Evolutionary conservation across 2,888 invertebrate genomes (phyloP).

Genomic region (Drepana falcataria): DNA sequence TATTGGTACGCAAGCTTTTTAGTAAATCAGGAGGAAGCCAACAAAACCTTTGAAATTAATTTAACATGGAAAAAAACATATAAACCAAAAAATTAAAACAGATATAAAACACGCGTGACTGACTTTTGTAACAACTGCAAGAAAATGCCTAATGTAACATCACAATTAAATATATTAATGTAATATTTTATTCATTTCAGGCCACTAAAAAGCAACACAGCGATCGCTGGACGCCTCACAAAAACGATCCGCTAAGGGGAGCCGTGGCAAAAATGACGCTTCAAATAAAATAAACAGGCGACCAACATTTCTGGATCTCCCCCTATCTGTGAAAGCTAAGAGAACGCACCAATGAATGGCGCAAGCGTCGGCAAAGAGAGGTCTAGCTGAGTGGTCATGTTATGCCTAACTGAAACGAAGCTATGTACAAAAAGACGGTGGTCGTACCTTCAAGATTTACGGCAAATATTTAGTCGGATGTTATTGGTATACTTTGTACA

Average conservation of each 20-base stretch:
- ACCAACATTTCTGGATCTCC: slow-evolving; percentile 33
- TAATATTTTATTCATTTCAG: slow-evolving; percentile 17
- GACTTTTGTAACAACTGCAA: no score
- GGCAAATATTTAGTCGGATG: slow-evolving; percentile 20
- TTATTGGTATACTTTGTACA: slow-evolving; percentile 5
- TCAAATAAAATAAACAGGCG: slow-evolving; percentile 64
- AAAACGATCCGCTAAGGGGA: slow-evolving; percentile 62
- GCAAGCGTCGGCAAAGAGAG: background rate
- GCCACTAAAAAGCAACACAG: slow-evolving; percentile 41
- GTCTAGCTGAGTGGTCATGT: slow-evolving; percentile 18
- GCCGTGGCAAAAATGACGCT: slow-evolving; percentile 67
- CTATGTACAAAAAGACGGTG: slow-evolving; percentile 20
- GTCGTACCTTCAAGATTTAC: slow-evolving; percentile 22
- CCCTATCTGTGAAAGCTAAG: slow-evolving; percentile 9
- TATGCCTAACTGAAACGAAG: slow-evolving; percentile 28
- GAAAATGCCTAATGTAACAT: no score
- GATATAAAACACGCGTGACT: no score
- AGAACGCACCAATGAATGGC: slow-evolving; percentile 4
- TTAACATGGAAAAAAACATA: no score
- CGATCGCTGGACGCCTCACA: slow-evolving; percentile 54
- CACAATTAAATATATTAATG: no score
- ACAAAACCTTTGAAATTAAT: no score
- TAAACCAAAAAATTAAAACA: no score
- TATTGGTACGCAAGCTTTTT: no score
- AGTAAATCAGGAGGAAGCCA: no score